These are phyloP conservation scores for Himantopus leucocephalus DNA, from an alignment of 2,113 vertebrate species.

Conservation along the genomic window DNA sequence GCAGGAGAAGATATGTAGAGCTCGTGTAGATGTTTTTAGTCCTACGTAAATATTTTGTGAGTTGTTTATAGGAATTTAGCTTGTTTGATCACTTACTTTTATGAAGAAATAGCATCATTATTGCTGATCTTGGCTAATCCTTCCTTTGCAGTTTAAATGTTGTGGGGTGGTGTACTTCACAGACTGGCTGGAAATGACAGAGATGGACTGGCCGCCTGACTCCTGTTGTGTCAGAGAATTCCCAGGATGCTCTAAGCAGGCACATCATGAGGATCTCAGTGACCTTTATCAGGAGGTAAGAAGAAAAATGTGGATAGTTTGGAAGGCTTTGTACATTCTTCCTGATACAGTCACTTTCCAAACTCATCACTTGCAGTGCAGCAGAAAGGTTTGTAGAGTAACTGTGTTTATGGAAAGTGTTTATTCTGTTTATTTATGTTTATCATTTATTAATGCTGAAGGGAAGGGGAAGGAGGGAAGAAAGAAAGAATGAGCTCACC, in stretches of 20 bases:
- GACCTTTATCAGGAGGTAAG: conserved; percentile 96
- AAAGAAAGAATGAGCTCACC: background rate
- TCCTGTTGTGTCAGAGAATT: conserved; percentile 95
- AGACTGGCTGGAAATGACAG: conserved; percentile 98
- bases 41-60: background rate
- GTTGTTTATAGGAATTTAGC: background rate
- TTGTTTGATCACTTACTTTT: background rate
- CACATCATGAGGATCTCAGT: conserved; percentile 90
- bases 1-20: background rate
- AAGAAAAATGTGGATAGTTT: background rate
- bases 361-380: background rate
- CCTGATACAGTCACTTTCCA: background rate
- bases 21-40: background rate
- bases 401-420: background rate
- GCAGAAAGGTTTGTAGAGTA: background rate
- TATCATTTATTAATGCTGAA: background rate
- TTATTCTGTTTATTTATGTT: background rate
- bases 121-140: conserved; percentile 36
- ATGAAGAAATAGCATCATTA: background rate
- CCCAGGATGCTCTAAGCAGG: conserved; percentile 91
- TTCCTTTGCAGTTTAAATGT: conserved; percentile 89
- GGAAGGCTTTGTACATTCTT: background rate
- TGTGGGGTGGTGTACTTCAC: conserved; percentile 98
- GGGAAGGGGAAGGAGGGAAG: background rate
- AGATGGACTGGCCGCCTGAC: conserved; percentile 98